Base-by-base conservation (phyloP, 2,888 invertebrate genomes). In the Patella depressa region DNA sequence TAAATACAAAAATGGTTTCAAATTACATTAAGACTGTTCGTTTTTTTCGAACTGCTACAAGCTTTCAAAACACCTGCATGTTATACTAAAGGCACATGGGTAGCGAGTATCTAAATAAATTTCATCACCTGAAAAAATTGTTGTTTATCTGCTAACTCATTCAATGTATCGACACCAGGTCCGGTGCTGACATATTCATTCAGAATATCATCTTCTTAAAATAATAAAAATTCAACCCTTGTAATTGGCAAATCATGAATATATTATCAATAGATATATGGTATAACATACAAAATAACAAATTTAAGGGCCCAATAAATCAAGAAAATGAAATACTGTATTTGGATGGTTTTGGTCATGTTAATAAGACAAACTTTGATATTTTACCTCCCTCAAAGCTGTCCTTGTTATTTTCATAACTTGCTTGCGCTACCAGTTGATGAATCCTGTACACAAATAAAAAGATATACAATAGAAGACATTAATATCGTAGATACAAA, bases 251-350 rank as follows among this genome's bases (percentile, higher is more conserved):
- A 65, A 29, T 29, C 53, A 75, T 29, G 14, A 14, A 24, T 34
- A 76, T 57, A 57, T 53, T 15, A 75, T 12, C 98, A 99, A 99
- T 17, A 98, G 97, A 92, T 99, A 99, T 92, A 99, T 99, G 0
- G 97, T 96, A 93, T 99, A 99, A 92, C 99, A 97, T 75, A 99
- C 99, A 88, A 97, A 94, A 96, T 96, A 92, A 78, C 94, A 94
- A 87, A 81, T 87, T 83, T 82, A 71, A 78, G 15, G 69, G 17
- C n/a, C 3, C 57, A 19, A 79, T 72, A 57, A 24, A 76, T 12
- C 3, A 53, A 54, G 75, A 15, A 71, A 69, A 11, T 24, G 55
- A 53, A 15, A 72, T 70, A 19, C 71, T 71, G 24, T 12, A 29
- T 71, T 24, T 24, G 24, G 71, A 24, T 29, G 24, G 29, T 12